Evolutionary conservation across 2,797 vertebrate genomes (phyloP).

Genomic region (Muraenolepis orangiensis): DNA sequence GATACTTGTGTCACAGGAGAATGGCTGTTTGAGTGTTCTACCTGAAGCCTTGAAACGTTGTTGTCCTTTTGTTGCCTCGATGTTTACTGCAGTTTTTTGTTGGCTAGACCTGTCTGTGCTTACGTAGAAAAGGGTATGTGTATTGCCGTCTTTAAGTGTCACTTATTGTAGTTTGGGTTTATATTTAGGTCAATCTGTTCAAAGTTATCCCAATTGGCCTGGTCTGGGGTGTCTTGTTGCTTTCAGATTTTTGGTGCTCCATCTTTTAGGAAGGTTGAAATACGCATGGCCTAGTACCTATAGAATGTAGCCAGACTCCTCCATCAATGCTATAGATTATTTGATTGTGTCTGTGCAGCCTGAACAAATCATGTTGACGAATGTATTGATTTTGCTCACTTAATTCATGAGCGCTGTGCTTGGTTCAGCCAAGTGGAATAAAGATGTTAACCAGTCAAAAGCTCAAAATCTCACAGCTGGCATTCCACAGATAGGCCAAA

Average conservation of each 20-base stretch:
- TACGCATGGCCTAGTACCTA: not conserved
- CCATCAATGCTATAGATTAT: not conserved
- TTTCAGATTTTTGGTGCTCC: not conserved
- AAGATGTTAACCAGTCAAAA: not conserved
- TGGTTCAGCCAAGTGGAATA: not conserved
- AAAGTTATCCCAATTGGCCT: not conserved
- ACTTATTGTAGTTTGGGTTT: not conserved
- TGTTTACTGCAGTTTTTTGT: not conserved
- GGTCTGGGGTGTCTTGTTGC: not conserved
- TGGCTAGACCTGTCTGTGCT: not conserved
- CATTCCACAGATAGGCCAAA: not conserved
- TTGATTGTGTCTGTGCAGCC: not conserved
- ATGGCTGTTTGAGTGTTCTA: conserved; percentile 20
- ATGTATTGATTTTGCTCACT: not conserved
- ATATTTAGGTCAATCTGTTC: not conserved
- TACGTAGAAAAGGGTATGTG: not conserved
- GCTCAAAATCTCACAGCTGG: not conserved
- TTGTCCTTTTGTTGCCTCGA: not conserved
- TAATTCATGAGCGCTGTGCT: not conserved
- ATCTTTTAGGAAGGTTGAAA: not conserved
- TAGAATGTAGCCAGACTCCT: not conserved
- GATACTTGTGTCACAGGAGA: conserved; percentile 24
- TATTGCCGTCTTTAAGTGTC: not conserved
- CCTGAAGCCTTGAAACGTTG: not conserved
- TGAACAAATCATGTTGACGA: not conserved